Evolutionary conservation across 2,113 vertebrate genomes (phyloP), one percentile per base, ranked within the genome.

Genomic region (Rynchops niger): DNA sequence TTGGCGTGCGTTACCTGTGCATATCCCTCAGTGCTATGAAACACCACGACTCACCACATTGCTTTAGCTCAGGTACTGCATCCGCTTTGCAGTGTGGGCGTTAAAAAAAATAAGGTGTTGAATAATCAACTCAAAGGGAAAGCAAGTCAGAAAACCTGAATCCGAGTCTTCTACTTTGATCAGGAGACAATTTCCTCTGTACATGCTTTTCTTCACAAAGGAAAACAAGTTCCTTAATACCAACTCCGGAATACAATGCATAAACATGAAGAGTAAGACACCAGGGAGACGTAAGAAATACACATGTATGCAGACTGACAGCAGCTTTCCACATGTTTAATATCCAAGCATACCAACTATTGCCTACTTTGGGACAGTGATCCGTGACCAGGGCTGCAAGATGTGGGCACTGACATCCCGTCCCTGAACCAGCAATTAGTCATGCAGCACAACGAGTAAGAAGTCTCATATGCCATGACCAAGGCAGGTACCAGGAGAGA

Each of bases 71-170:
- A 21, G 52, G n/a, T 9, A 29, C 58, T n/a, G 63, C 7, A 14
- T 20, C n/a, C 0, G 0, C n/a, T 74, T 42, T 63, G 50, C 53
- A 40, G 66, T 11, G 26, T 0, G 0, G 38, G 6, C 20, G 36
- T 34, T 34, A 13, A 78, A 78, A 65, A 59, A 47, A 29, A 21
- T 4, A 9, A 72, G 49, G 65, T 29, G 61, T 16, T 62, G 42
- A 86, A 74, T 9, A 94, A 43, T 47, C 38, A 82, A 1, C 30
- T 77, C 53, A 38, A 50, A 82, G 26, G 58, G 42, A 83, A 83
- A 19, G 62, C n/a, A 61, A 78, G 52, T n/a, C 61, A 95, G 43
- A 82, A 84, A 56, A 23, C 11, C 61, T 26, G 52, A 42, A 76
- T 49, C 17, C 0, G 2, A n/a, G 27, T 10, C 50, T 19, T 17